Evolutionary conservation across 2,113 vertebrate genomes (phyloP), one percentile per base, ranked within the genome.

Genomic region (Collichthys lucidus): DNA sequence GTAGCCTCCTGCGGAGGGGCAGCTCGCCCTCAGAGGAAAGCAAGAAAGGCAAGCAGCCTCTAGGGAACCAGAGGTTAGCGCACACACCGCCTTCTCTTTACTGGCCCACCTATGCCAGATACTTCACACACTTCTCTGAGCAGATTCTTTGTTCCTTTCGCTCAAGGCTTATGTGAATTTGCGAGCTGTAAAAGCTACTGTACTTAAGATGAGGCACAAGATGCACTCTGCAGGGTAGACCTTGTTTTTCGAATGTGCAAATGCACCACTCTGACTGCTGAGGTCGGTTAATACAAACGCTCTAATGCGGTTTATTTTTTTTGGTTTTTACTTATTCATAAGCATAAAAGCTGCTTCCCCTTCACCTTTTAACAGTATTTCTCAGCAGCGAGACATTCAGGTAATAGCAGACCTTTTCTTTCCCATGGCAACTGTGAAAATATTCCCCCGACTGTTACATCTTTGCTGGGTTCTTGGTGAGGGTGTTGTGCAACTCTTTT

Each of bases 31-130:
- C 47, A 11, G 67, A 70, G 83, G 14, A 80, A n/a, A 71, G 64
- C 69, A 77, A 88, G 65, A 90, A 84, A 87, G 83, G 35, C 42
- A 9, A 77, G 56, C 35, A n/a, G 42, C 22, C 74, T 69, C 67
- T 0, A 12, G 77, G 64, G 75, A 89, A 56, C 22, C 6, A 14
- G 61, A 70, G 76, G 79, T 81, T 85, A 71, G 72, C 72, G 15
- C 35, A 60, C 79, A 74, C 44, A 69, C 47, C 8, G 65, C 15
- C 31, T 26, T 59, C 63, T 50, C 46, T 67, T 52, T 50, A 42
- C 35, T 35, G 29, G 24, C 63, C 72, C 72, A 78, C 70, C n/a
- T 74, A 29, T 73, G 40, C 11, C 60, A 70, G 49, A 79, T 61
- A 49, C 80, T 80, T 82, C 80, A 85, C 74, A 90, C 64, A 56